Conservation (phyloP, 1,140 invertebrate genomes). For the Tetranychus cinnabarinus region DNA sequence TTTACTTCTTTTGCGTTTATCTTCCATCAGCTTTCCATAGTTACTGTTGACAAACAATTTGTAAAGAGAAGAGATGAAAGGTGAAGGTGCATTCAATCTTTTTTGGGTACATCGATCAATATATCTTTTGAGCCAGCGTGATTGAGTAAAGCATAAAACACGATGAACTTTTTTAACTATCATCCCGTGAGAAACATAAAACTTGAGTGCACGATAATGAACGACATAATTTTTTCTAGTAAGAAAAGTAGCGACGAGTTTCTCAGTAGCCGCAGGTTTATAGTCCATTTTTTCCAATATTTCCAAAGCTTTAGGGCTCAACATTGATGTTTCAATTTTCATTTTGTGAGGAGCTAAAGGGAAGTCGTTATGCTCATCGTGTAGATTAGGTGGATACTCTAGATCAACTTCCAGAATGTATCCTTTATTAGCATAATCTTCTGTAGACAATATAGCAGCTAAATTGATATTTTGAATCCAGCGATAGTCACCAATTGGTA, state of each 20-base stretch:
- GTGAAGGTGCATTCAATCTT: conserved; percentile 12
- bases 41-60: conserved; percentile 24
- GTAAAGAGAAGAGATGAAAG: conserved; percentile 17
- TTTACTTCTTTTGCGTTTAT: conserved; percentile 23
- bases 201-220: conserved; percentile 26
- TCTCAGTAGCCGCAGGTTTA: not conserved
- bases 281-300: not conserved
- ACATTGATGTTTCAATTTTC: not conserved
- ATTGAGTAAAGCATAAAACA: conserved; percentile 25
- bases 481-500: conserved; percentile 7
- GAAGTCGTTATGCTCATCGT: conserved; percentile 19
- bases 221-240: conserved; percentile 22
- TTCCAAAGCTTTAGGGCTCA: not conserved
- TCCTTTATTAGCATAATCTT: conserved; percentile 7
- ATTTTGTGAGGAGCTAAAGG: conserved; percentile 19
- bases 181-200: conserved; percentile 23
- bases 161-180: conserved; percentile 25
- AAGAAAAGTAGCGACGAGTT: conserved; percentile 4
- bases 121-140: conserved; percentile 22
- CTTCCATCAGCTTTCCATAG: conserved; percentile 27
- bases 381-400: conserved; percentile 14
- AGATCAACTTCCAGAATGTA: conserved; percentile 15
- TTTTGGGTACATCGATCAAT: conserved; percentile 22
- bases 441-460: conserved; percentile 4
- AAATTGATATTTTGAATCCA: not conserved